Evolutionary conservation across 2,888 invertebrate genomes (phyloP), one percentile per base, ranked within the genome.

Genomic region (Micoletzkya japonica): DNA sequence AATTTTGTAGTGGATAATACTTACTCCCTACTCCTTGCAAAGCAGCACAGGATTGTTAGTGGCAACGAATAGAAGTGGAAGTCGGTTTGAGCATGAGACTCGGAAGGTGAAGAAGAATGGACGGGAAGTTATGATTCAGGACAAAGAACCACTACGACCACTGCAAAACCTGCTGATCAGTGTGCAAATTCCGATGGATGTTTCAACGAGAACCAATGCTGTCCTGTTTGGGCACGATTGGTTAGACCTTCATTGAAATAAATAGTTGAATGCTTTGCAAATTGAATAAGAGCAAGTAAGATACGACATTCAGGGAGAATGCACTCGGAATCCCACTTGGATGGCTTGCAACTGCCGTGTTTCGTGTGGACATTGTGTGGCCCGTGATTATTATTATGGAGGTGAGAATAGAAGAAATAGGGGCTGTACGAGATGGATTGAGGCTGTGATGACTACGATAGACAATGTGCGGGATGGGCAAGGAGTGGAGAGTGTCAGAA

Each of bases 331-430:
- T 70, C 56, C 77, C 10, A 71, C 72, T 32, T 83, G 78, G 77
- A 84, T 84, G 84, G 76, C 80, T 0, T 84, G 84, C 74, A 84
- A 84, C 70, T 84, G 84, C 63, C 71, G 81, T 10, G 83, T 84
- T n/a, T 80, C 78, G 7, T 84, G 84, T 71, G 84, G 83, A 14
- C 76, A 75, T 49, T 84, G 84, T 69, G 76, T 74, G 59, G 82
- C 84, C 0, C 73, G 73, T 26, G 82, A 84, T 59, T 84, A 84
- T 70, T 71, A 73, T 26, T 84, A 82, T 72, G 79, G 79, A 76
- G 72, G 79, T 79, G 28, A 71, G 75, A 52, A 49, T 49, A 24
- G 49, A n/a, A 28, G 30, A 26, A 7, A 20, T 57, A 32, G 3
- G 4, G 49, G 20, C 26, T n/a, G 2, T 20, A 57, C n/a, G 4